phyloP scores from a whole-genome alignment of 2,888 invertebrate species.

The Xylota sylvarum region DNA sequence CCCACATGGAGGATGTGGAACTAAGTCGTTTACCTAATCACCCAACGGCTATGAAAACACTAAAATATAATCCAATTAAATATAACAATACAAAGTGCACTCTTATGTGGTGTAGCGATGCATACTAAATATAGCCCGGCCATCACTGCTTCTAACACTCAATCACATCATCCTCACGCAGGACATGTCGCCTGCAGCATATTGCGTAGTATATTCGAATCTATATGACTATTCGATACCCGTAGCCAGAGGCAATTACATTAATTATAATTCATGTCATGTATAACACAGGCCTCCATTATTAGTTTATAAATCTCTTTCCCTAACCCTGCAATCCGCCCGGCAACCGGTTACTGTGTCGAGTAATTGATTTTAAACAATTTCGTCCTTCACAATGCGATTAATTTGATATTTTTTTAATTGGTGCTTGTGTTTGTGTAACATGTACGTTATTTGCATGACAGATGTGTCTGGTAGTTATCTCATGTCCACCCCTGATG shows the following conservation, averaged over 20 bases:
- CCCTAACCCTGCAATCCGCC: conserved; percentile 17
- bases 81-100: conserved; percentile 50
- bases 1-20: conserved; percentile 5
- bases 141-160: conserved; percentile 54
- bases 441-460: conserved; percentile 16
- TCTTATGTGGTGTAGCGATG: conserved; percentile 6
- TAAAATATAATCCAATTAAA: conserved; percentile 71
- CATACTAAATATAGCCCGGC: conserved; percentile 3
- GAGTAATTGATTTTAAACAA: conserved; percentile 55
- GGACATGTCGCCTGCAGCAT: conserved; percentile 47
- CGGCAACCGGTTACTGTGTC: conserved; percentile 25
- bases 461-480: conserved; percentile 2
- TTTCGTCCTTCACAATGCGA: conserved; percentile 38
- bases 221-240: conserved; percentile 58
- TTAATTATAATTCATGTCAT: conserved; percentile 66
- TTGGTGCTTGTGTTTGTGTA: conserved; percentile 7
- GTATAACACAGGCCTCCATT: conserved; percentile 51
- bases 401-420: conserved; percentile 35
- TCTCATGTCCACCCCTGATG: neutral
- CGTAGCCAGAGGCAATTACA: conserved; percentile 45
- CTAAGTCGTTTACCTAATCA: conserved; percentile 61
- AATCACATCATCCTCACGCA: conserved; percentile 52
- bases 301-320: conserved; percentile 64
- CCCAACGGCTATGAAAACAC: conserved; percentile 60
- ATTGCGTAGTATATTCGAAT: conserved; percentile 29